phyloP scores from a whole-genome alignment of 2,888 invertebrate species.

The Orthosia gracilis region DNA sequence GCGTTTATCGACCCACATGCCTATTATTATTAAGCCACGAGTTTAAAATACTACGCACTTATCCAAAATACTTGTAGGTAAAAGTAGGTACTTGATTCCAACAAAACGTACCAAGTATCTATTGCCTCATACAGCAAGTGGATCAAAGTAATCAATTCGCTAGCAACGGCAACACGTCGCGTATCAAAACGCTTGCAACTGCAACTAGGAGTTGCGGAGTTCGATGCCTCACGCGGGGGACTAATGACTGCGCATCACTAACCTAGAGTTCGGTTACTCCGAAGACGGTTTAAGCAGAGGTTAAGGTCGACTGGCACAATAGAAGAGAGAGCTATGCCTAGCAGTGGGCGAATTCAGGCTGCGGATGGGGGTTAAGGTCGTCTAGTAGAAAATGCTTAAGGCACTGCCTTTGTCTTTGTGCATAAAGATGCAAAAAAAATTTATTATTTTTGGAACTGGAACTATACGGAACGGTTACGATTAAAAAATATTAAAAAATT shows the following conservation, averaged over 20 bases:
- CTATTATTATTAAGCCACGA: background rate
- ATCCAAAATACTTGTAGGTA: background rate
- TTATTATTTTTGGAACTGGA: too few species aligned
- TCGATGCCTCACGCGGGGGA: slow-evolving; percentile 39
- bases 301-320: background rate
- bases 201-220: slow-evolving; percentile 50
- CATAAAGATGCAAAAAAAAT: too few species aligned
- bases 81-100: background rate
- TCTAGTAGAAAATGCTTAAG: too few species aligned
- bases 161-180: slow-evolving; percentile 16
- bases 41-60: too few species aligned
- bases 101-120: slow-evolving; percentile 4
- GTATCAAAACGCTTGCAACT: slow-evolving; percentile 52
- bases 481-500: too few species aligned
- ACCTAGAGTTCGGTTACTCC: slow-evolving; percentile 32
- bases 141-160: slow-evolving; percentile 42
- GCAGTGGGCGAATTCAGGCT: too few species aligned
- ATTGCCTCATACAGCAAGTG: slow-evolving; percentile 17
- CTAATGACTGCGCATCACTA: slow-evolving; percentile 63
- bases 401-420: too few species aligned
- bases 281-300: background rate
- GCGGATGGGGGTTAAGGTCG: too few species aligned
- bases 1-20: background rate
- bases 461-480: too few species aligned
- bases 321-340: too few species aligned